Base-by-base conservation (phyloP, 2,888 invertebrate species). In the Conus canariensis region DNA sequence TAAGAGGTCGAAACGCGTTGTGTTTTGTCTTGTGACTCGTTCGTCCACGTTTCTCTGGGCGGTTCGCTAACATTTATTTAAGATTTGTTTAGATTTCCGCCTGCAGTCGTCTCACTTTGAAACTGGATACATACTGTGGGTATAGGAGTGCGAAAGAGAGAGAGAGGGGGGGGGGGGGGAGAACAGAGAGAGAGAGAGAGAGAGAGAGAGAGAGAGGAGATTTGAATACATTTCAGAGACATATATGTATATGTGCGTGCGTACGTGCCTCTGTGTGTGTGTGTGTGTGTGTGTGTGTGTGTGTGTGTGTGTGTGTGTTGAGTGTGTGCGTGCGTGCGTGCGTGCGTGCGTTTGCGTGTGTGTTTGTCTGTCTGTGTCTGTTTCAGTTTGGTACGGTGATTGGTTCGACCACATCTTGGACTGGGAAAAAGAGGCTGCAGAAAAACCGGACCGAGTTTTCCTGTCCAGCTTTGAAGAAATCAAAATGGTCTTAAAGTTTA, bases 361-460 rank as follows among this genome's bases (percentile, higher is more conserved):
- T 45, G 45, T 45, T 1, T 45, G 45, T 45, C 3, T 45, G 45
- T 45, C 3, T 45, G 45, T 45, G 3, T 77, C 25, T 82, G 5
- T 22, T 58, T 10, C 86, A 86, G 86, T 30, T n/a, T 64, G 67
- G 64, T 86, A 86, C 45, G 86, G 86, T 7, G 86, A 86, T 67
- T 86, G 86, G 86, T 86, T 86, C 12, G 67, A 86, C 86, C 64
- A 86, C 8, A 59, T 86, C 14, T 60, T 86, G 30, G 86, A 86
- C 19, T 86, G 86, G 86, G 86, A 86, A n/a, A n/a, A 16, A 14
- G 67, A 77, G 60, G 25, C 77, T 16, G 8, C 56, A 19, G 82
- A 56, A 25, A 19, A 83, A 5, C 56, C 56, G 12, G 82, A 83
- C 58, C 56, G 22, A 16, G 22, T 83, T 22, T 83, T 83, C 19